Conservation (phyloP, 2,888 invertebrate species). For the Idaea aversata region DNA sequence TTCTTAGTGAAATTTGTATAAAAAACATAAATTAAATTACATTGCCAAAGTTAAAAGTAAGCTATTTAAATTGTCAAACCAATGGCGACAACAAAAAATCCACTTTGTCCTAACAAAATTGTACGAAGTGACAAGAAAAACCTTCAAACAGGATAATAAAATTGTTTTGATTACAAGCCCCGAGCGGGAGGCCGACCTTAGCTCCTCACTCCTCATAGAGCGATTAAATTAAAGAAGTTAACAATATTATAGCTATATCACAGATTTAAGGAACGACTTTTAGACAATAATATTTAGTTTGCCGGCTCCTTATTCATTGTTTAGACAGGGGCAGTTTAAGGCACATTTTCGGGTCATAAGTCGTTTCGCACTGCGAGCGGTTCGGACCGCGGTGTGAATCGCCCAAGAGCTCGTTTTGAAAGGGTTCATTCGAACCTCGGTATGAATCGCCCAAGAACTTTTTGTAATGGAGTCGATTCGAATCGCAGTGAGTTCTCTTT, state of each 20-base stretch:
- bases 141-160: slow-evolving; percentile 34
- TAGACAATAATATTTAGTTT: background rate
- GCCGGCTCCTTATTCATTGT: background rate
- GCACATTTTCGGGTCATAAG: too few species aligned
- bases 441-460: too few species aligned
- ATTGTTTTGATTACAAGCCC: slow-evolving; percentile 32
- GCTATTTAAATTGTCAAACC: slow-evolving; percentile 14
- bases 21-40: background rate
- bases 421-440: too few species aligned
- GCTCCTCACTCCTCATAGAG: slow-evolving; percentile 11
- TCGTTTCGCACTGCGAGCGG: too few species aligned
- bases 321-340: background rate
- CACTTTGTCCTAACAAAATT: slow-evolving; percentile 23
- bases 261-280: background rate
- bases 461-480: too few species aligned
- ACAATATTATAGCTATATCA: slow-evolving; percentile 12
- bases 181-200: slow-evolving; percentile 9
- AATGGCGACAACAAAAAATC: slow-evolving; percentile 15
- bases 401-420: too few species aligned
- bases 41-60: slow-evolving; percentile 10
- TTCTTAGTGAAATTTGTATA: background rate
- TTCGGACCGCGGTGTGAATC: too few species aligned
- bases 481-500: too few species aligned
- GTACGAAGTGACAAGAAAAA: slow-evolving; percentile 25
- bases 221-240: slow-evolving; percentile 15